Evolutionary conservation across 2,888 invertebrate genomes (phyloP).

Genomic region (Folsomia manolachei): DNA sequence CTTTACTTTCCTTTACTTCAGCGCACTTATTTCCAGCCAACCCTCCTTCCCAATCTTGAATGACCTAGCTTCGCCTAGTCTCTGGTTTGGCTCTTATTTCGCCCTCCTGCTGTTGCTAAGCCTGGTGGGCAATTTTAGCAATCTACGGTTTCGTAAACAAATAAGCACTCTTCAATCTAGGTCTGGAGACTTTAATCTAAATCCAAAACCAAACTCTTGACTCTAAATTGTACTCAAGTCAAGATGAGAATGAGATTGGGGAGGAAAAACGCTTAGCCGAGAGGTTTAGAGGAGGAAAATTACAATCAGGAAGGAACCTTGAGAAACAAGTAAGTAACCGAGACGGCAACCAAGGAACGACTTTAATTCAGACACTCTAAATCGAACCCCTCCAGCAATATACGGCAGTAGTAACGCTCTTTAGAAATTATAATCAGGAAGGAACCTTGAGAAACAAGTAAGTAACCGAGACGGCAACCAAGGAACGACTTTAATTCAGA

Average conservation of each 20-base stretch:
- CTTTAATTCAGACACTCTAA: background rate
- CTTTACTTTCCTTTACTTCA: background rate
- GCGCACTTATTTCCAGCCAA: background rate
- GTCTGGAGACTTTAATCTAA: constrained; percentile 8
- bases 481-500: background rate
- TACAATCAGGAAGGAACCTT: constrained; percentile 2
- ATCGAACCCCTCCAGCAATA: background rate
- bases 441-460: too few species aligned
- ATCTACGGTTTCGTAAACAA: constrained; percentile 5
- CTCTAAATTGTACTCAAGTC: background rate
- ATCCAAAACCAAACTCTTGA: constrained; percentile 4
- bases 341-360: too few species aligned
- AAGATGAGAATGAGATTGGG: background rate
- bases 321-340: too few species aligned
- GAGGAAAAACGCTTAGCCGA: constrained; percentile 2
- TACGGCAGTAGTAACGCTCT: too few species aligned
- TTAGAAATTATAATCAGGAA: constrained; percentile 1
- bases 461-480: too few species aligned
- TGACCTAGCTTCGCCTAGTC: background rate
- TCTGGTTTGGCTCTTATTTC: background rate
- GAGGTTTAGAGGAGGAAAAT: background rate
- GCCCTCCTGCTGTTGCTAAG: constrained; percentile 5
- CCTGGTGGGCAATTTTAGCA: constrained; percentile 3
- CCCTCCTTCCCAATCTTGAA: background rate
- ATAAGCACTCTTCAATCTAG: constrained; percentile 3